Percentiles rank a stretch among this genome's conserved stretches.
These are phyloP conservation scores for Drosophila truncata DNA, from an alignment of 1,140 invertebrate genomes.

Conservation along the genomic window DNA sequence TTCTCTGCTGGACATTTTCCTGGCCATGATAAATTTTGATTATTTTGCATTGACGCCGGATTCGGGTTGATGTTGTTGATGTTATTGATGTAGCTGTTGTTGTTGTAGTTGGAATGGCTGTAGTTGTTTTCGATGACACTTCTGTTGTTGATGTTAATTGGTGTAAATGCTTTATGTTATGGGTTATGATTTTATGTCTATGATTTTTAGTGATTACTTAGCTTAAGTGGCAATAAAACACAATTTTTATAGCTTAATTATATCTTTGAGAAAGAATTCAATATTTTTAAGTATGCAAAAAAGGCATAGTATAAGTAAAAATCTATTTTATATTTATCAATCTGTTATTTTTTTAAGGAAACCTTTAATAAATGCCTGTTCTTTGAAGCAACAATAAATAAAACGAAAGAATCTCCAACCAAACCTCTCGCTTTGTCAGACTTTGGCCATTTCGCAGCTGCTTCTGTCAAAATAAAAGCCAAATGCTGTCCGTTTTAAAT, in stretches of 20 bases:
- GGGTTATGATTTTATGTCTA: not conserved
- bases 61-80: constrained; percentile 33
- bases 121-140: constrained; percentile 14
- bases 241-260: not conserved
- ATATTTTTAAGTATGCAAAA: not conserved
- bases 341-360: not conserved
- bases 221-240: not conserved
- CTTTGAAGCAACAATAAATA: constrained; percentile 2
- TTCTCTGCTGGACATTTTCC: constrained; percentile 71
- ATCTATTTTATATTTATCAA: not conserved
- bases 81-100: constrained; percentile 40
- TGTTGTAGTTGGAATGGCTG: constrained; percentile 9
- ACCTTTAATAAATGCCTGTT: not conserved
- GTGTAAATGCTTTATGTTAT: constrained; percentile 7
- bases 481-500: constrained; percentile 71
- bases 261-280: not conserved
- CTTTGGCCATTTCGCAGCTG: constrained; percentile 59
- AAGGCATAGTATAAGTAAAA: not conserved
- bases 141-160: constrained; percentile 26
- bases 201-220: constrained; percentile 1
- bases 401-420: not conserved
- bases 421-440: not conserved
- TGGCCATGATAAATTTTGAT: constrained; percentile 67
- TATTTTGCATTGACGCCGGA: constrained; percentile 30
- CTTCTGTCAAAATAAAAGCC: constrained; percentile 72